Base-by-base conservation (phyloP, 2,797 vertebrate genomes). In the Leptoclinus maculatus region DNA sequence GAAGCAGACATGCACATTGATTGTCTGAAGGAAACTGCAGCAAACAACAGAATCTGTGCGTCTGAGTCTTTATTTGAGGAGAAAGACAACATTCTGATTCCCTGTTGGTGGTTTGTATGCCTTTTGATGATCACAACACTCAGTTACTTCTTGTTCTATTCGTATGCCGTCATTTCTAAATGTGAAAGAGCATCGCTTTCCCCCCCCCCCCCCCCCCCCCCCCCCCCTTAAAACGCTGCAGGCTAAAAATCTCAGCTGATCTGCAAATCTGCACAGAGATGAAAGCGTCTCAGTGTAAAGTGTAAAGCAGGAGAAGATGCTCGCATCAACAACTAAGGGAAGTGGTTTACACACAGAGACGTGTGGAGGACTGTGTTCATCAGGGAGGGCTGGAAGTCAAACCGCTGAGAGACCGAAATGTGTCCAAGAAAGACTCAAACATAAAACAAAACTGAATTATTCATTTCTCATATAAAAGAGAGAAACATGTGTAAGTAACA, bases 211-310 rank as follows among this genome's bases (percentile, higher is more conserved):
- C 32, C 4, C 32, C 32, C 32, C 6, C 32, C 4, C 32, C 32
- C 32, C 32, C 4, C 32, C 32, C 32, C 6, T 32, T 32, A 32
- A 32, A 34, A 7, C 32, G 32, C 32, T 34, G 32, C 32, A 34
- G 32, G 32, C 32, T 34, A 34, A 7, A 34, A 7, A 34, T 34
- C 32, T 34, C 32, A 34, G 32, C 32, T 34, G 32, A 34, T 34
- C 32, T 34, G 32, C 6, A 7, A 7, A 80, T 21, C 66, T 34
- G 62, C 67, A 56, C 54, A 14, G 63, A 71, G 49, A 78, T 58
- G 56, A 80, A 76, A 78, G 60, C 13, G 0, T 51, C 71, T 66
- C 43, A 1, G 34, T 19, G 4, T 34, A n/a, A 41, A 19, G 60
- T 16, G 5, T n/a, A 17, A 29, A 49, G 67, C 79, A n/a, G 58